Evolutionary conservation across 1,140 invertebrate genomes (phyloP).

Genomic region (Mercenaria mercenaria): DNA sequence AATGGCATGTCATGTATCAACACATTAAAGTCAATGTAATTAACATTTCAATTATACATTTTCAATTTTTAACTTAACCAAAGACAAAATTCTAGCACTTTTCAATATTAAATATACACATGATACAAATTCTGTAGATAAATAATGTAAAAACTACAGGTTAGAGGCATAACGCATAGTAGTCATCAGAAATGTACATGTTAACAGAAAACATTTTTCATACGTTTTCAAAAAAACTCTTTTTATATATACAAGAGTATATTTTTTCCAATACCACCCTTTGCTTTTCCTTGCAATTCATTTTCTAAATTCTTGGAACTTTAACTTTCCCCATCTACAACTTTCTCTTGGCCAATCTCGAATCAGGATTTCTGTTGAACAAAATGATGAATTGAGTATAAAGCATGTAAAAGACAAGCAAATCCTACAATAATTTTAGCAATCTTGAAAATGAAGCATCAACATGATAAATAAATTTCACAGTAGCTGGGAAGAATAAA

Average conservation of each 20-base stretch:
- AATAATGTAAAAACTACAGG: not conserved
- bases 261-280: not conserved
- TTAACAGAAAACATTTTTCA: not conserved
- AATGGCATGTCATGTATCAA: not conserved
- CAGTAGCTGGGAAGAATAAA: not conserved
- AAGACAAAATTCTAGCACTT: not conserved
- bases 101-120: not conserved
- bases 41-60: not conserved
- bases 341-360: not conserved
- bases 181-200: not conserved
- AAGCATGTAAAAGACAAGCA: not conserved
- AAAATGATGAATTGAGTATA: not conserved
- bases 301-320: not conserved
- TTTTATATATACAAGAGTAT: not conserved
- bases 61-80: not conserved
- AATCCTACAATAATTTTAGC: too few relatives aligned
- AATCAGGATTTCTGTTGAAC: not conserved
- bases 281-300: not conserved
- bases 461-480: not conserved
- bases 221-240: not conserved
- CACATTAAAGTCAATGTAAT: too few relatives aligned
- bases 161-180: not conserved
- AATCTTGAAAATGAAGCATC: too few relatives aligned
- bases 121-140: not conserved
- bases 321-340: not conserved